Evolutionary conservation across 2,797 vertebrate genomes (phyloP), one percentile per base, ranked within the genome.

Genomic region (Poecilia wingei): DNA sequence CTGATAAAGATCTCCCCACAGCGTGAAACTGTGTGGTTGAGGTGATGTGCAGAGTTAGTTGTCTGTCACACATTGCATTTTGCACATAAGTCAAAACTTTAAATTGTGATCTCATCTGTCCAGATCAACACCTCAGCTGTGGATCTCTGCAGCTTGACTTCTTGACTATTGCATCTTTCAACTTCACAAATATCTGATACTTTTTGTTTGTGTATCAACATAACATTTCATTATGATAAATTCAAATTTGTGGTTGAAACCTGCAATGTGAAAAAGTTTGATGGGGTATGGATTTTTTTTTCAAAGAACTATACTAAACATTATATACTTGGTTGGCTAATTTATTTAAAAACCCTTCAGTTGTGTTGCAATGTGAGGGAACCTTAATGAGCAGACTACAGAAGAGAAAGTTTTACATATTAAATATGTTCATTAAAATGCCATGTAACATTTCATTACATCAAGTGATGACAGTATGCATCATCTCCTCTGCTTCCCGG

Each of bases 361-460:
- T 33, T 55, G 53, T n/a, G 53, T 55, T 55, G 25, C 53, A 25
- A 12, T n/a, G 25, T 55, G 25, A 55, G 25, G 53, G 20, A 68
- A 68, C 20, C 69, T 82, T 79, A 92, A 86, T 84, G 84, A 83
- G 83, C 43, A 71, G 76, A 72, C 73, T 70, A 72, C 28, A 36
- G 46, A 78, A 71, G 61, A 81, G 72, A 83, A 43, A 85, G 87
- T 84, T 86, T 91, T 88, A 84, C 70, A 87, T 83, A 87, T 80
- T 88, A 86, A 83, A 82, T 74, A 77, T 77, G 70, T 86, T 78
- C 78, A 89, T 87, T 80, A 80, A 72, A 89, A 87, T 91, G 87
- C 76, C 82, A 90, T 85, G 84, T 88, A 89, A 87, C 61, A 85
- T 88, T 87, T 87, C 77, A 91, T 88, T 85, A 77, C 75, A 53